Evolutionary conservation across 2,888 invertebrate genomes (phyloP).

Genomic region (Pristionchus fissidentatus): DNA sequence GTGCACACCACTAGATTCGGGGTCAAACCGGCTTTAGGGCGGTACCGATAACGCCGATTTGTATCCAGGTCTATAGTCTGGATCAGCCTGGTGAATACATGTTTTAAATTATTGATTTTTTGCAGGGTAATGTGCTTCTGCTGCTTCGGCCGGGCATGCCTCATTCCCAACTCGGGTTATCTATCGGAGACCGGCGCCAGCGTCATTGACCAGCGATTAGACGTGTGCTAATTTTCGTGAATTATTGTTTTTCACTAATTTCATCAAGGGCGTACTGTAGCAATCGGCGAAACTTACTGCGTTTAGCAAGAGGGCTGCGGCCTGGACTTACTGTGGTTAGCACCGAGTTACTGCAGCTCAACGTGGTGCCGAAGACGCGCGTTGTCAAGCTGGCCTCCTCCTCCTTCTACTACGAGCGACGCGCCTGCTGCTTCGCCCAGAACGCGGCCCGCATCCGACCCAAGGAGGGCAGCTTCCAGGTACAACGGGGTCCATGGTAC

Average conservation of each 20-base stretch:
- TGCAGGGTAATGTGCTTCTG: slow-evolving; percentile 81
- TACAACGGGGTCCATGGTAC: not conserved
- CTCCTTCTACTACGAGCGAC: slow-evolving; percentile 90
- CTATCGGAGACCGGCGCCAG: slow-evolving; percentile 99
- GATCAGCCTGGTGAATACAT: not conserved
- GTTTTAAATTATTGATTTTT: not conserved
- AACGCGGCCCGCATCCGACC: slow-evolving; percentile 51
- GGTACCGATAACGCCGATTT: too few relatives aligned
- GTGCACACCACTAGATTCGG: too few relatives aligned
- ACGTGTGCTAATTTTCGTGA: slow-evolving; percentile 64
- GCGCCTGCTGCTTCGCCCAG: slow-evolving; percentile 52
- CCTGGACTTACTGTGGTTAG: too few relatives aligned
- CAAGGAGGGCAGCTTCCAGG: slow-evolving; percentile 72
- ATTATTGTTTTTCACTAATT: not conserved
- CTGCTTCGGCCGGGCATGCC: slow-evolving; percentile 97
- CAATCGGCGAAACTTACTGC: too few relatives aligned
- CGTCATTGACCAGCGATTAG: slow-evolving; percentile 89
- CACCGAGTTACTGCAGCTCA: slow-evolving; percentile 88
- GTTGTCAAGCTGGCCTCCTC: slow-evolving; percentile 92
- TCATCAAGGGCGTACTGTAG: too few relatives aligned
- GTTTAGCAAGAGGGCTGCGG: too few relatives aligned
- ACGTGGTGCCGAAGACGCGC: slow-evolving; percentile 96
- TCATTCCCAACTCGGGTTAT: slow-evolving; percentile 97
- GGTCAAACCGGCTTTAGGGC: too few relatives aligned
- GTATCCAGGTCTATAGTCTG: not conserved